Base-by-base conservation (phyloP, 2,888 invertebrate species). In the Bugula neritina region DNA sequence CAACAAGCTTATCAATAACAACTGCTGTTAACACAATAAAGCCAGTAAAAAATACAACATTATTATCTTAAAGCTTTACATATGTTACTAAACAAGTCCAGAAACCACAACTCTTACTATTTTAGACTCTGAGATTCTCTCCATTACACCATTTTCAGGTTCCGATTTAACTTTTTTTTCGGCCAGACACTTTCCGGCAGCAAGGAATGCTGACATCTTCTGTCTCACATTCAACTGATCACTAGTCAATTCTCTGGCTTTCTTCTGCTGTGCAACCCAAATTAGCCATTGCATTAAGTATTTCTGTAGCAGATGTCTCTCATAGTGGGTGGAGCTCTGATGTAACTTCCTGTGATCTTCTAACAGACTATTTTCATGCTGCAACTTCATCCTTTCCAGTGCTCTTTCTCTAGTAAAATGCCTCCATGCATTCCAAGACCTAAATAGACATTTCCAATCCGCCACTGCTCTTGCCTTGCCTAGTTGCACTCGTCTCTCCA, bases 361-460 rank as follows among this genome's bases (percentile, higher is more conserved):
- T 70, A 70, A 10, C 43, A 54, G 21, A 43, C 27, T 70, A 23
- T 43, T 52, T 27, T 63, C 63, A 34, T 63, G 63, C 34, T 63
- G 29, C 63, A 3, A 3, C 63, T 31, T 27, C 10, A 63, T 13
- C n/a, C 63, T 27, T 31, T 63, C 63, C n/a, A 63, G n/a, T 21
- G 29, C 31, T 10, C 31, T 25, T 10, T 63, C 63, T n/a, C 63
- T 27, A 17, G 29, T 63, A 31, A 31, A 63, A 27, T 63, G 63
- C n/a, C 78, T 76, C 83, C 83, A 83, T 0, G 79, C 79, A 72
- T 80, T 81, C 79, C 80, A 83, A 0, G 78, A 76, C 3, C 79
- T 74, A 23, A 82, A 75, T 71, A 81, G 73, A 13, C 82, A 74
- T 69, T 78, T 80, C 83, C 83, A 83, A 78, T 83, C 83, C 34